A percentile compares a stretch with the other conserved stretches of the same genome.
These are phyloP conservation scores for Amazonetta brasiliensis DNA, from an alignment of 2,797 vertebrate genomes.

Conservation along the genomic window DNA sequence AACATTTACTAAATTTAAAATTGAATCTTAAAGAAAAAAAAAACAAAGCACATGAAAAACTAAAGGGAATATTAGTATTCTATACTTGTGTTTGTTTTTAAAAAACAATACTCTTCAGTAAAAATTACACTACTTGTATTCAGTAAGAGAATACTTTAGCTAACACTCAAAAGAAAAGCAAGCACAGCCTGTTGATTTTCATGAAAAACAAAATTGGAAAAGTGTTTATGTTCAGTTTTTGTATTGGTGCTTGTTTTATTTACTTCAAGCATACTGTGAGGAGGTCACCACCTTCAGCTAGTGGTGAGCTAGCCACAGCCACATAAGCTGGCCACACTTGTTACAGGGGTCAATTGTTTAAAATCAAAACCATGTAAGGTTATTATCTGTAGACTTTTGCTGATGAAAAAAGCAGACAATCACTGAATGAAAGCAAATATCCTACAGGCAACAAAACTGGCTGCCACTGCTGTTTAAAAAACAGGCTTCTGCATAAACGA, in stretches of 20 bases:
- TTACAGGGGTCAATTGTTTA: background rate
- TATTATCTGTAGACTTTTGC: background rate
- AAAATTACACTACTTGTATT: background rate
- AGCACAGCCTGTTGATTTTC: background rate
- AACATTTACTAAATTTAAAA: background rate
- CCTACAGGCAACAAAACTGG: background rate
- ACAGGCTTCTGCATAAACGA: background rate
- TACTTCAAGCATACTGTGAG: background rate
- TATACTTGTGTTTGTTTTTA: background rate
- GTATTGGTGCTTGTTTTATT: background rate
- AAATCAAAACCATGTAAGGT: background rate
- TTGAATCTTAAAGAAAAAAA: background rate
- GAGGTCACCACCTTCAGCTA: background rate
- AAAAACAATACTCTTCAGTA: background rate
- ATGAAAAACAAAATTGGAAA: background rate
- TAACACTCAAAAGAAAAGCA: background rate
- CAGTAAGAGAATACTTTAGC: background rate
- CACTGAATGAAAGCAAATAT: background rate
- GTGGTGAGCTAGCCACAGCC: background rate
- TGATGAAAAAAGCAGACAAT: background rate
- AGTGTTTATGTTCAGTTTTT: background rate
- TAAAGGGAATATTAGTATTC: background rate
- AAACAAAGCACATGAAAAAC: background rate
- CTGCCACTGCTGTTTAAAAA: background rate
- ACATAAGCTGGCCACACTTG: background rate